Evolutionary conservation across 1,140 invertebrate species (phyloP), one percentile per base, ranked within the genome.

Genomic region (Holotrichia oblita): DNA sequence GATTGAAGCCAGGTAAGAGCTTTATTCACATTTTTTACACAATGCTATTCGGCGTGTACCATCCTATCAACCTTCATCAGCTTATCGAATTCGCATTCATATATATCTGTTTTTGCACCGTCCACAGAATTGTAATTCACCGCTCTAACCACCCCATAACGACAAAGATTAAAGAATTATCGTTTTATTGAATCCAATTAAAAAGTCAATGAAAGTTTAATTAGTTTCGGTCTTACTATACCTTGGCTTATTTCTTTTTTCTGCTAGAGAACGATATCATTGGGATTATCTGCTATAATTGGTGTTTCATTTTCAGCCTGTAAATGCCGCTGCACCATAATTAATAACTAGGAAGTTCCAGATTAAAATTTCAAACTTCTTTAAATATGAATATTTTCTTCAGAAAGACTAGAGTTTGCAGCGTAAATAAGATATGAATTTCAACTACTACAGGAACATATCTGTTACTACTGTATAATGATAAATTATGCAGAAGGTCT

Each of bases 181-280:
- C 48, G 48, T 55, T 55, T 55, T 55, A 17, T 55, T 55, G 48
- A 55, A 55, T 55, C n/a, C 48, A 55, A 55, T 55, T 55, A 55
- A 55, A 48, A 55, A 55, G 48, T 6, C 48, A 55, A 55, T 55
- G 14, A 55, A 55, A 55, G 48, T 55, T 55, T 55, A 55, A 55
- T 55, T 55, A 55, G 48, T 55, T 55, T 55, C 17, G n/a, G 48
- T 55, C 17, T 55, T 55, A 55, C 17, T 55, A 17, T 17, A 17
- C n/a, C 6, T 6, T 55, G 48, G 14, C 17, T 14, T 10, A 6
- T n/a, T 55, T n/a, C n/a, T 17, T 55, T 55, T 55, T 14, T 55
- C 6, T 7, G 17, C 2, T 14, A 17, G 48, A 6, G 48, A 7
- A 17, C 17, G n/a, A 17, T 55, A 55, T 55, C 48, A 6, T 55